Evolutionary conservation across 1,140 invertebrate genomes (phyloP).

Genomic region (Acyrthosiphon pisum): DNA sequence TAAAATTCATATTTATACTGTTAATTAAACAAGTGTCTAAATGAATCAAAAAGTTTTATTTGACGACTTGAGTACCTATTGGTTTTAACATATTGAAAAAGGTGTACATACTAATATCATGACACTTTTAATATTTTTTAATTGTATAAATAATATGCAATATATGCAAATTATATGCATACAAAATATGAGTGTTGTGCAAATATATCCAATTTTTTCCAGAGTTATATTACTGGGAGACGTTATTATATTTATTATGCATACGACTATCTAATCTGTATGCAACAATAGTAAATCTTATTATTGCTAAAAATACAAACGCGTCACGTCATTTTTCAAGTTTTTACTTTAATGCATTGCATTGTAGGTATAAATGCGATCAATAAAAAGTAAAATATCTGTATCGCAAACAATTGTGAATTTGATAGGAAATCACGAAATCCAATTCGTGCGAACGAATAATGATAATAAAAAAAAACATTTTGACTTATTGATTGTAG

Average conservation of each 20-base stretch:
- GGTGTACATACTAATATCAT: background rate
- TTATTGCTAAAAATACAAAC: background rate
- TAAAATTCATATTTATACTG: background rate
- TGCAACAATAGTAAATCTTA: background rate
- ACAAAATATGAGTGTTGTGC: background rate
- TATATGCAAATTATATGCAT: background rate
- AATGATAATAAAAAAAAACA: conserved; percentile 9
- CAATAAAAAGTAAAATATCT: background rate
- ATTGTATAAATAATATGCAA: background rate
- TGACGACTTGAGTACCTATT: background rate
- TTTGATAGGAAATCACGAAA: conserved; percentile 27
- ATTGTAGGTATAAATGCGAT: background rate
- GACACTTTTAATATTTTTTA: background rate
- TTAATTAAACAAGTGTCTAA: background rate
- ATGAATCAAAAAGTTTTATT: background rate
- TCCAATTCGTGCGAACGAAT: conserved; percentile 4
- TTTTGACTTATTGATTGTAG: conserved; percentile 43
- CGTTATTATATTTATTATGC: background rate
- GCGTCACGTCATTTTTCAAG: background rate
- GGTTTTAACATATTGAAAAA: background rate
- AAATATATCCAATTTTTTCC: background rate
- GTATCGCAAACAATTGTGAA: conserved; percentile 13
- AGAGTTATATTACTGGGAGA: background rate
- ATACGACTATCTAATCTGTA: background rate
- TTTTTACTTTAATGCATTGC: background rate